phyloP scores from a whole-genome alignment of 2,888 invertebrate species.

The Drosophila picticornis region DNA sequence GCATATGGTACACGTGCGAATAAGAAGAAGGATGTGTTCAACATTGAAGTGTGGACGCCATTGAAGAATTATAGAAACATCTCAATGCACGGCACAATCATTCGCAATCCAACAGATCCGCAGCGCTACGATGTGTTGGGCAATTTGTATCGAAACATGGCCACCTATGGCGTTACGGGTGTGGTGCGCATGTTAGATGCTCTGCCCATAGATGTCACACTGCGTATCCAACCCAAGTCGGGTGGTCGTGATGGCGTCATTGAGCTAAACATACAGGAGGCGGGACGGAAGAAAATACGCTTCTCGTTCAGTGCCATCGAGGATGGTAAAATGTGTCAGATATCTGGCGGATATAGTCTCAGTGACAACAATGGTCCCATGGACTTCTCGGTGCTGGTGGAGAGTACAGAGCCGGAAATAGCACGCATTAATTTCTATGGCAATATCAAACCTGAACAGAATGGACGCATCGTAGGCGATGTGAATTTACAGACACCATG shows the following conservation, averaged over 20 bases:
- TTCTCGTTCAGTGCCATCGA: conserved; percentile 84
- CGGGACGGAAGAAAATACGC: conserved; percentile 71
- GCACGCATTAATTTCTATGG: conserved; percentile 82
- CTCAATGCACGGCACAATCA: conserved; percentile 83
- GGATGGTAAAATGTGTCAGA: conserved; percentile 85
- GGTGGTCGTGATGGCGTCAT: conserved; percentile 84
- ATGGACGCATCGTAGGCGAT: conserved; percentile 68
- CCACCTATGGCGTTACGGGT: conserved; percentile 85
- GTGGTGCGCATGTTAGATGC: conserved; percentile 83
- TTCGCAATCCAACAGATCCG: conserved; percentile 53
- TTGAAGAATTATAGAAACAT: conserved; percentile 83
- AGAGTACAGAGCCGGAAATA: conserved; percentile 82
- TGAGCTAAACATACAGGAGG: conserved; percentile 78
- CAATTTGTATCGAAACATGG: conserved; percentile 85
- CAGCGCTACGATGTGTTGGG: conserved; percentile 84
- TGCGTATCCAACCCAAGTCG: conserved; percentile 85
- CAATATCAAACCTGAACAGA: conserved; percentile 64
- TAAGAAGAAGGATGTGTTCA: conserved; percentile 82
- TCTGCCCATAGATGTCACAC: conserved; percentile 84
- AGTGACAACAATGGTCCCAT: conserved; percentile 84
- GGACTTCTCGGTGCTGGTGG: conserved; percentile 84
- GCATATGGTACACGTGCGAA: conserved; percentile 82
- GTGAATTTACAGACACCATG: conserved; percentile 83
- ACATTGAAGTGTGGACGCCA: conserved; percentile 84
- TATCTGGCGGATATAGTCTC: conserved; percentile 84